Conservation (phyloP, 2,888 invertebrate species). For the Hartigia nigra region DNA sequence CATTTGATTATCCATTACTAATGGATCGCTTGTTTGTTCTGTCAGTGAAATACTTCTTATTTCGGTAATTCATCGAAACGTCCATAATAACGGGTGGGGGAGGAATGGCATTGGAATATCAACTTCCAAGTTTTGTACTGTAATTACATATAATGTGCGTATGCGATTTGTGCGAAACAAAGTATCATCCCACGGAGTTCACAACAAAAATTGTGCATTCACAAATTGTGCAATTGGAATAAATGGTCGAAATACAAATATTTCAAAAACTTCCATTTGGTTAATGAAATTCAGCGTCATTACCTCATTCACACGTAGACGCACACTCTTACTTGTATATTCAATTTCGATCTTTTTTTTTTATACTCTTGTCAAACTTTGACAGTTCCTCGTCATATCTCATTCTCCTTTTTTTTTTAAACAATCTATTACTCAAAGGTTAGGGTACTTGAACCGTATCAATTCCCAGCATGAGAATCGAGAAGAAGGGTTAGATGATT, state of each 20-base stretch:
- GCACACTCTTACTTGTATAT: background rate
- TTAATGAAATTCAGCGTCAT: background rate
- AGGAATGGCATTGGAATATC: constrained; percentile 5
- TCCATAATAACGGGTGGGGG: background rate
- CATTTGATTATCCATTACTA: background rate
- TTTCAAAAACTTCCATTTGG: background rate
- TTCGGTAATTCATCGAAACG: background rate
- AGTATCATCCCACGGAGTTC: background rate
- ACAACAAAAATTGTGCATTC: background rate
- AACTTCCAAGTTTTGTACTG: constrained; percentile 9
- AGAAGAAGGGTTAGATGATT: background rate
- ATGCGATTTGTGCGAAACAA: background rate
- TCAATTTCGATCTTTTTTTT: background rate
- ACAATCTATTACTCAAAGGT: background rate
- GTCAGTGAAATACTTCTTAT: background rate
- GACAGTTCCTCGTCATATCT: background rate
- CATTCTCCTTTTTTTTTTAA: background rate
- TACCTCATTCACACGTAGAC: background rate
- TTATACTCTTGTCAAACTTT: background rate
- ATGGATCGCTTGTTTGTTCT: background rate
- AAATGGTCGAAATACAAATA: background rate
- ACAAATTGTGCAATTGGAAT: background rate
- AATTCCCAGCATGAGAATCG: background rate
- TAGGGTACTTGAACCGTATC: constrained; percentile 1
- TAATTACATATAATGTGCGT: constrained; percentile 4